Evolutionary conservation across 2,113 vertebrate genomes (phyloP), one percentile per base, ranked within the genome.

Genomic region (Octodon degus): DNA sequence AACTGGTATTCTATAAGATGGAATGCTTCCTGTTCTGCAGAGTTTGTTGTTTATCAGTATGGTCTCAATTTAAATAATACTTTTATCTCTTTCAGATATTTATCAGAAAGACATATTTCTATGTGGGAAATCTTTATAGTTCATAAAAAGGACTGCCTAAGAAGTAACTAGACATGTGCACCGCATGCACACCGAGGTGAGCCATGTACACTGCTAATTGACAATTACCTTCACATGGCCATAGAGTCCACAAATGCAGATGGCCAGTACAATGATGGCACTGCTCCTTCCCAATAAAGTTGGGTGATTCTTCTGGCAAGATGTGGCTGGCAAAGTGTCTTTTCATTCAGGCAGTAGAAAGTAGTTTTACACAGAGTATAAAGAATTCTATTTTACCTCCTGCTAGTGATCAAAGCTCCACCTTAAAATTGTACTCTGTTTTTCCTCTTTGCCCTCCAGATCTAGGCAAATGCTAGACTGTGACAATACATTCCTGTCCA

Each of bases 111-210:
- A 84, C 13, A 19, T 68, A 50, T 84, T 81, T 94, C 50, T 84
- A 81, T 9, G 72, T 76, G 68, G 12, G 6, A 81, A 76, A 74
- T 91, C 87, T 53, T 67, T 85, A 76, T 4, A 86, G 12, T 30
- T 84, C 25, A 86, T 72, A 84, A 67, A 92, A 96, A 55, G 32
- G 32, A 76, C 89, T 79, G 68, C 30, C 27, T 90, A 79, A 76
- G 72, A 67, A 89, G 8, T 88, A 62, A 82, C 25, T 76, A 12
- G 94, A 74, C 20, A 30, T 55, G 2, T 14, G 12, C 14, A 55
- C 53, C 14, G 14, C 60, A 24, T 24, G 16, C 9, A 17, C 14
- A 62, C 34, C 62, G 17, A n/a, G 85, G 43, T 77, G 27, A 91
- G 27, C 40, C 10, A 14, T 4, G 19, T n/a, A 70, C 12, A 40